Conservation (phyloP, 2,797 vertebrate genomes). For the Acrossocheilus wenchowensis region DNA sequence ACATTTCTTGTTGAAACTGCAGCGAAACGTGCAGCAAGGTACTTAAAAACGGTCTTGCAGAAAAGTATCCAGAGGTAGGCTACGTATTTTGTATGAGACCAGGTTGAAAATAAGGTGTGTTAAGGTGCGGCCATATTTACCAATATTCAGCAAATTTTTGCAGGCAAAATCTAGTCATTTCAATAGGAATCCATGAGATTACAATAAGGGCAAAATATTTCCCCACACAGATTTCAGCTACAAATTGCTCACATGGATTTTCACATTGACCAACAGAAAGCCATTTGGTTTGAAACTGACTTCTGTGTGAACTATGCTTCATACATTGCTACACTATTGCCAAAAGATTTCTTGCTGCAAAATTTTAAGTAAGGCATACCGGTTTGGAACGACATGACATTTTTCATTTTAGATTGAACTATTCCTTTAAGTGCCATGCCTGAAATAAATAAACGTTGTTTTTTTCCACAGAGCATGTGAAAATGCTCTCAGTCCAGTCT, state of each 20-base stretch:
- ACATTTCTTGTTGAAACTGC: no score
- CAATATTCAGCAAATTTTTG: background rate
- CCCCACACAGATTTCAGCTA: background rate
- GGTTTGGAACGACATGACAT: background rate
- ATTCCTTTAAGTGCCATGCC: slow-evolving; percentile 8
- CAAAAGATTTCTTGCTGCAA: background rate
- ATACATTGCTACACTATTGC: background rate
- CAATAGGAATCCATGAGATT: background rate
- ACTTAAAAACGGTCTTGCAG: no score
- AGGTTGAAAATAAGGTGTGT: no score
- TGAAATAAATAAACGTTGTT: slow-evolving; percentile 29
- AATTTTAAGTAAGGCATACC: background rate
- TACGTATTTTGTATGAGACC: no score
- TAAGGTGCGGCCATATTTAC: background rate
- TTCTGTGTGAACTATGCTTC: background rate
- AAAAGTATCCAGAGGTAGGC: no score
- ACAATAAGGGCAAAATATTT: background rate
- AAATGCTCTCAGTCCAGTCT: slow-evolving; percentile 38
- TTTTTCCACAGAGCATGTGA: slow-evolving; percentile 9
- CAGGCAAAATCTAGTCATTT: background rate
- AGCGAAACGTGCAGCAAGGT: no score
- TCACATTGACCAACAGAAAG: background rate
- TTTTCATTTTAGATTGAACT: background rate
- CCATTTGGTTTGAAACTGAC: background rate
- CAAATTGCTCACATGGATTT: background rate